Evolutionary conservation across 1,140 invertebrate genomes (phyloP).

Genomic region (Neodiprion virginianus): DNA sequence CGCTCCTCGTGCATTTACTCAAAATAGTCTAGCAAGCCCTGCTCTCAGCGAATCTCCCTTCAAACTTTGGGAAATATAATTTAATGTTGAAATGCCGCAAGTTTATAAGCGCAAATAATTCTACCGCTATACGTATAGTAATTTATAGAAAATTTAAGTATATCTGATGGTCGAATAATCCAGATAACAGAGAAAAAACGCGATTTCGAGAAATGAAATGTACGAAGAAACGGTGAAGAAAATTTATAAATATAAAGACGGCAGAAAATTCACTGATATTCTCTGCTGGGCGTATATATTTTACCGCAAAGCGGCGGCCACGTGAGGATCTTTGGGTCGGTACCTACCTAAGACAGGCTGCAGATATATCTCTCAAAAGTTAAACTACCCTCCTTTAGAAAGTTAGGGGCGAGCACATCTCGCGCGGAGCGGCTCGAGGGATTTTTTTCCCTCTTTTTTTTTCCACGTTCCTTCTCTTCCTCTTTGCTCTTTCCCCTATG

Average conservation of each 20-base stretch:
- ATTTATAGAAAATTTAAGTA: too few relatives aligned
- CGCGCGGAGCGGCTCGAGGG: not conserved
- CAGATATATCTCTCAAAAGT: not conserved
- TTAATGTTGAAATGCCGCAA: too few relatives aligned
- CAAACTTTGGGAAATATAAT: too few relatives aligned
- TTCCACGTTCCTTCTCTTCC: not conserved
- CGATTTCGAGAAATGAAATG: too few relatives aligned
- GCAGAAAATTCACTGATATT: not conserved
- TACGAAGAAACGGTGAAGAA: too few relatives aligned
- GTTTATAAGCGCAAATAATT: too few relatives aligned
- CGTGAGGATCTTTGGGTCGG: not conserved
- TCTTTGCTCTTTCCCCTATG: not conserved
- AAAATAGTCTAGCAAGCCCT: too few relatives aligned
- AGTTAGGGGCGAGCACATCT: constrained; percentile 9
- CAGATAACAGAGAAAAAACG: too few relatives aligned
- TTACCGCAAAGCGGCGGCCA: not conserved
- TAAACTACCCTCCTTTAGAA: constrained; percentile 1
- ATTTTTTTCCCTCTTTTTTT: not conserved
- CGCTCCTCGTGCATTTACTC: not conserved
- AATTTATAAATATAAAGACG: too few relatives aligned
- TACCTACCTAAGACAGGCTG: not conserved
- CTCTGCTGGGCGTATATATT: not conserved
- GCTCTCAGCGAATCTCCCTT: too few relatives aligned
- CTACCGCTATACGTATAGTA: too few relatives aligned
- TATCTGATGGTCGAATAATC: too few relatives aligned